phyloP scores from a whole-genome alignment of 2,888 invertebrate species.

The Tiliacea aurago region DNA sequence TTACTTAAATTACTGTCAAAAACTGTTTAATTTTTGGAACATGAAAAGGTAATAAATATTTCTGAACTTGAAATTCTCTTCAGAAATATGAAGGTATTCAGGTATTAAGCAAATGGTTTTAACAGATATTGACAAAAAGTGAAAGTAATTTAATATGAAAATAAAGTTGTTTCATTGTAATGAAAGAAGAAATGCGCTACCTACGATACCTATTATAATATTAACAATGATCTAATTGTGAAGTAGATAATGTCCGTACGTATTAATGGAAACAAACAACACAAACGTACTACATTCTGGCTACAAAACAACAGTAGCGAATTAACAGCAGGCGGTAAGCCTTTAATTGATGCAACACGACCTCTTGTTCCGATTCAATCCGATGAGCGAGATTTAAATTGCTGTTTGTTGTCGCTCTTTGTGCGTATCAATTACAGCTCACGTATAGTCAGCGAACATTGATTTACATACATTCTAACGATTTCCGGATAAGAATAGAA shows the following conservation, averaged over 20 bases:
- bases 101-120: not conserved
- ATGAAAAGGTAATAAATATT: not conserved
- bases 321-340: conserved; percentile 69
- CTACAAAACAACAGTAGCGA: conserved; percentile 56
- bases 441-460: conserved; percentile 13
- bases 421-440: conserved; percentile 40
- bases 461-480: not conserved
- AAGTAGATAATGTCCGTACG: not conserved
- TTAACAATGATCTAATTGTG: not conserved
- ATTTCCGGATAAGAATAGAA: not conserved
- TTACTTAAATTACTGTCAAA: not conserved
- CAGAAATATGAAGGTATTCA: no score
- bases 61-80: not conserved
- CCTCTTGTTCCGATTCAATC: conserved; percentile 62
- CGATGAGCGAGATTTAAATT: conserved; percentile 63
- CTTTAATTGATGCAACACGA: conserved; percentile 75
- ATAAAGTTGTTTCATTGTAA: not conserved
- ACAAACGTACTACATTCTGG: conserved; percentile 37
- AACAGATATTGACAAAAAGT: not conserved
- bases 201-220: not conserved
- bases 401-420: conserved; percentile 56
- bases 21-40: not conserved
- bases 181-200: not conserved
- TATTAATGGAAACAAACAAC: conserved; percentile 42
- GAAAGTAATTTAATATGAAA: not conserved